phyloP scores from a whole-genome alignment of 2,113 vertebrate species.

The Acinonyx jubatus region DNA sequence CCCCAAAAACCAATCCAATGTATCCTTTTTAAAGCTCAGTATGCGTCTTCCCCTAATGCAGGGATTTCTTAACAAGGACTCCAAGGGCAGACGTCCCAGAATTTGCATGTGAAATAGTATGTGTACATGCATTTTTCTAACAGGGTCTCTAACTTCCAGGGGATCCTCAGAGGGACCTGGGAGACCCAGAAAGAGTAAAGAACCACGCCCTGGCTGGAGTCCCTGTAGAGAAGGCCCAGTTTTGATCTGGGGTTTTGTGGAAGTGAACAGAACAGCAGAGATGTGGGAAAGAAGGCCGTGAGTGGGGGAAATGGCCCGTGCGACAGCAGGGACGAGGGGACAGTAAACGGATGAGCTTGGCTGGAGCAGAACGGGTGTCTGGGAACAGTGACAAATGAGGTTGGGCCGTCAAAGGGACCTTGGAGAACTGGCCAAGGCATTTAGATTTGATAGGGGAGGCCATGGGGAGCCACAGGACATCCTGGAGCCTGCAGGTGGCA shows the following conservation, averaged over 20 bases:
- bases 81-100: neutral
- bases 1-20: too few species aligned
- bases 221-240: neutral
- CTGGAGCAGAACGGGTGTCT: constrained; percentile 66
- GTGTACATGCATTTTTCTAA: neutral
- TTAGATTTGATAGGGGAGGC: neutral
- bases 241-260: neutral
- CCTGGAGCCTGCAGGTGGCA: neutral
- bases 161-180: neutral
- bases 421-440: neutral
- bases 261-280: neutral
- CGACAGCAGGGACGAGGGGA: constrained; percentile 1
- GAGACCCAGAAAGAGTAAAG: too few species aligned
- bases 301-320: constrained; percentile 1
- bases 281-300: fast-evolving
- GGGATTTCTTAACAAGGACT: neutral
- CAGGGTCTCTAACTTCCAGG: fast-evolving
- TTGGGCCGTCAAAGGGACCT: neutral
- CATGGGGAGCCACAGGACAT: neutral
- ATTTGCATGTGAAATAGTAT: neutral
- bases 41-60: neutral
- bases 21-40: neutral
- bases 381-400: constrained; percentile 67
- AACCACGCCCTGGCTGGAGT: neutral
- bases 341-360: constrained; percentile 68